These are phyloP conservation scores for Amphipyra berbera DNA, from an alignment of 2,888 invertebrate genomes.

Conservation along the genomic window DNA sequence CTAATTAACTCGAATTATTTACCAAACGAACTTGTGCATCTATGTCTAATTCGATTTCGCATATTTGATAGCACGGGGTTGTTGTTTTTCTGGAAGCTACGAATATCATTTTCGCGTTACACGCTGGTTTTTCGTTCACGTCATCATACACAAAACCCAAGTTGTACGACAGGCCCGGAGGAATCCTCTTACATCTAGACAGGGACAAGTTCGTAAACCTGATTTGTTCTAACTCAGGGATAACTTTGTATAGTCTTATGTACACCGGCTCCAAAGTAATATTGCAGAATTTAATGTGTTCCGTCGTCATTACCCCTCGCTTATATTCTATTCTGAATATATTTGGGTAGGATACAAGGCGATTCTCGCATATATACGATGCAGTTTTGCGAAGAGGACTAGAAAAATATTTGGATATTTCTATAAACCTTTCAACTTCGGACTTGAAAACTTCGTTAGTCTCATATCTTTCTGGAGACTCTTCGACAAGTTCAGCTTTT, in stretches of 20 bases:
- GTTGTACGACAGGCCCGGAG: conserved; percentile 81
- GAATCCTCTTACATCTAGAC: conserved; percentile 79
- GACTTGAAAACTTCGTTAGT: conserved; percentile 69
- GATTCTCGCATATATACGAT: conserved; percentile 80
- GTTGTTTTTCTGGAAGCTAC: conserved; percentile 81
- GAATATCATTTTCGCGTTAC: conserved; percentile 79
- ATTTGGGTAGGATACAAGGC: conserved; percentile 78
- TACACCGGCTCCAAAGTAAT: conserved; percentile 80
- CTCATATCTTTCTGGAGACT: conserved; percentile 58
- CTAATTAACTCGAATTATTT: conserved; percentile 1
- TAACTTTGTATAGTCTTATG: conserved; percentile 79
- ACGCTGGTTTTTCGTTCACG: conserved; percentile 74
- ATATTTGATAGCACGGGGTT: conserved; percentile 84
- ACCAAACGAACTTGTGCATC: conserved; percentile 63
- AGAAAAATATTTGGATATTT: conserved; percentile 84
- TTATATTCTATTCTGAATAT: conserved; percentile 76
- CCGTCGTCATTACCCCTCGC: conserved; percentile 74
- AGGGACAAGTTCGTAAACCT: conserved; percentile 79
- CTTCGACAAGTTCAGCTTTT: conserved; percentile 65
- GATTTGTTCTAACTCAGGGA: conserved; percentile 80
- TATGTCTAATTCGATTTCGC: conserved; percentile 80
- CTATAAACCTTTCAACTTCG: conserved; percentile 80
- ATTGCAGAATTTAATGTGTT: conserved; percentile 80
- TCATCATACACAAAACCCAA: conserved; percentile 81
- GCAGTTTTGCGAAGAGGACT: conserved; percentile 81